These are phyloP conservation scores for Tortrix viridana DNA, from an alignment of 2,888 invertebrate genomes.

Conservation along the genomic window DNA sequence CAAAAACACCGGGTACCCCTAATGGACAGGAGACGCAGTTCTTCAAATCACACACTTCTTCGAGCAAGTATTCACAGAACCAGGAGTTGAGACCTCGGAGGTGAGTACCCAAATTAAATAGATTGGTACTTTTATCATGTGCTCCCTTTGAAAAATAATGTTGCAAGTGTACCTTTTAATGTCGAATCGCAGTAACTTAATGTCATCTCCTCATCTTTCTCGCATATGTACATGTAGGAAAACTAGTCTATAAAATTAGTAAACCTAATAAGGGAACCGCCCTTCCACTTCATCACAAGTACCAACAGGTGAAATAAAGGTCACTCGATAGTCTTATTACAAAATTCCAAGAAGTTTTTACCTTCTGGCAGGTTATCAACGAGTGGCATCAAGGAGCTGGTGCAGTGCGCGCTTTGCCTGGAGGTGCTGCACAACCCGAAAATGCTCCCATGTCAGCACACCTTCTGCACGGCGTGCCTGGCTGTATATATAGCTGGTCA, in stretches of 20 bases:
- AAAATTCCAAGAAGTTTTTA: no score
- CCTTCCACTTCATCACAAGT: no score
- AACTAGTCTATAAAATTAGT: no score
- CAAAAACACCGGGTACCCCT: constrained; percentile 40
- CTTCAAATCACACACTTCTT: constrained; percentile 7
- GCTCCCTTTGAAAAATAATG: no score
- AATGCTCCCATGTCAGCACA: constrained; percentile 88
- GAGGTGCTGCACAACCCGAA: constrained; percentile 83
- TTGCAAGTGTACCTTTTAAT: no score
- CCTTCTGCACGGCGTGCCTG: constrained; percentile 86
- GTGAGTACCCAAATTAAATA: constrained; percentile 44
- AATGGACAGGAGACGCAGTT: constrained; percentile 30
- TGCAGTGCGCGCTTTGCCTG: constrained; percentile 85
- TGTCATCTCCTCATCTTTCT: no score
- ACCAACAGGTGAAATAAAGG: no score
- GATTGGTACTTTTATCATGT: no score
- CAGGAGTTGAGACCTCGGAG: constrained; percentile 61
- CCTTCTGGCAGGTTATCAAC: constrained; percentile 56
- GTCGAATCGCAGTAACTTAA: no score
- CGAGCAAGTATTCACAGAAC: constrained; percentile 43
- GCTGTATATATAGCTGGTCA: constrained; percentile 73
- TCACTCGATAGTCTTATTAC: no score
- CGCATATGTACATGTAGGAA: no score
- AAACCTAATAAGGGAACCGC: no score
- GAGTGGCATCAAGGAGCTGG: constrained; percentile 83